phyloP scores from a whole-genome alignment of 92 coral and sea anemone genomes.

The Anthopleura xanthogrammica region DNA sequence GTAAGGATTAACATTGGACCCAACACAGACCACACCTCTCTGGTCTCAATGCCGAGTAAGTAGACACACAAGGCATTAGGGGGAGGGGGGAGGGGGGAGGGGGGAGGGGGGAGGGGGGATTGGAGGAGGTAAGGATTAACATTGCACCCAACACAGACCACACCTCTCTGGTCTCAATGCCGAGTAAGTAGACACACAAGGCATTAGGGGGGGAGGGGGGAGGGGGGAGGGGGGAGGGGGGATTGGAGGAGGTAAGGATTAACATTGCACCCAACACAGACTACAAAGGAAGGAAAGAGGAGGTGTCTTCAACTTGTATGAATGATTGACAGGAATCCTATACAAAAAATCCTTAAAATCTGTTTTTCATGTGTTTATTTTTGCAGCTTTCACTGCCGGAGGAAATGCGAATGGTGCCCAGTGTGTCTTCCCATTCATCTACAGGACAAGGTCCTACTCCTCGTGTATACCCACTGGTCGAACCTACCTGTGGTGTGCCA shows the following conservation, averaged over 20 bases:
- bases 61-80: not conserved
- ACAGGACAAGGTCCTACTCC: slow-evolving; percentile 39
- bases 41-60: slow-evolving; percentile 37
- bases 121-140: not conserved
- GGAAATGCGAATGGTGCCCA: slow-evolving; percentile 62
- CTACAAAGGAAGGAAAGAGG: not conserved
- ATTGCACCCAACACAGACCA: not conserved
- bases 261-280: not conserved
- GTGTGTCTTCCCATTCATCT: slow-evolving; percentile 86
- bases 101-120: too few species aligned
- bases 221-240: not conserved
- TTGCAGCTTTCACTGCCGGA: slow-evolving; percentile 58
- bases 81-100: too few species aligned
- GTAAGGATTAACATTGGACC: not conserved
- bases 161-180: slow-evolving; percentile 10
- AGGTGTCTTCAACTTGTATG: too few species aligned
- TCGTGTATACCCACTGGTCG: slow-evolving; percentile 56
- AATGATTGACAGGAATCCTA: not conserved
- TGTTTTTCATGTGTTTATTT: not conserved
- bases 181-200: slow-evolving; percentile 30
- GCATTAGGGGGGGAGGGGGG: too few species aligned
- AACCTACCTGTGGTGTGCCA: slow-evolving; percentile 71
- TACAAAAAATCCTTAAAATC: not conserved
- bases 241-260: not conserved
- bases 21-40: not conserved